Conservation (phyloP, 2,797 vertebrate species). For the Mus minutoides region DNA sequence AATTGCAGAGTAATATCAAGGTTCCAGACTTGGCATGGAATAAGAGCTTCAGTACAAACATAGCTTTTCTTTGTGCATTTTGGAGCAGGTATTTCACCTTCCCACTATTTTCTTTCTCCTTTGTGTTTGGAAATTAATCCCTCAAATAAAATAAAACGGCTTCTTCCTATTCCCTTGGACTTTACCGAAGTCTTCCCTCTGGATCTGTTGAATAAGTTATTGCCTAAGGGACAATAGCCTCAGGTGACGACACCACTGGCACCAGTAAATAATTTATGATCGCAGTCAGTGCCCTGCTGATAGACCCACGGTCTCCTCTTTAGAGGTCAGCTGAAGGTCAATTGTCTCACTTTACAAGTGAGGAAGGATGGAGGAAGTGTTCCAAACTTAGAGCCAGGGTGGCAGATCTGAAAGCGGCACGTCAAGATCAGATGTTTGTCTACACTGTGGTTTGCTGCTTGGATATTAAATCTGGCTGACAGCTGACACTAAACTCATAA, state of each 20-base stretch:
- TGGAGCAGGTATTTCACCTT: neutral
- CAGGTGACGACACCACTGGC: neutral
- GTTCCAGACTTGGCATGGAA: neutral
- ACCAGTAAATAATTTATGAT: conserved; percentile 72
- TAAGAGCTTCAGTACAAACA: conserved; percentile 41
- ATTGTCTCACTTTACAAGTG: conserved; percentile 51
- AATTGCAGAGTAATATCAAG: conserved; percentile 24
- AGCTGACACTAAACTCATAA: neutral
- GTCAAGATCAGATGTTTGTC: neutral
- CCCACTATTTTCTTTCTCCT: conserved; percentile 39
- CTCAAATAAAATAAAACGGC: conserved; percentile 36
- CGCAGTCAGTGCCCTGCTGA: conserved; percentile 51
- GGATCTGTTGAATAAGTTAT: conserved; percentile 66
- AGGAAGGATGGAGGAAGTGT: conserved; percentile 49
- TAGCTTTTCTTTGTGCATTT: conserved; percentile 48
- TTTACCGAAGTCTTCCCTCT: conserved; percentile 37
- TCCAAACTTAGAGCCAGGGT: conserved; percentile 12
- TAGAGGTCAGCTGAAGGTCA: conserved; percentile 59
- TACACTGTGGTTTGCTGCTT: neutral
- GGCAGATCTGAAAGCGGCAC: neutral
- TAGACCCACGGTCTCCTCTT: conserved; percentile 23
- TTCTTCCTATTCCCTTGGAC: conserved; percentile 62
- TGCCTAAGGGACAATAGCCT: conserved; percentile 41
- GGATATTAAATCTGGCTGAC: neutral
- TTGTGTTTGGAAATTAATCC: conserved; percentile 60